Evolutionary conservation across 2,888 invertebrate species (phyloP).

Genomic region (Plemyria rubiginata): DNA sequence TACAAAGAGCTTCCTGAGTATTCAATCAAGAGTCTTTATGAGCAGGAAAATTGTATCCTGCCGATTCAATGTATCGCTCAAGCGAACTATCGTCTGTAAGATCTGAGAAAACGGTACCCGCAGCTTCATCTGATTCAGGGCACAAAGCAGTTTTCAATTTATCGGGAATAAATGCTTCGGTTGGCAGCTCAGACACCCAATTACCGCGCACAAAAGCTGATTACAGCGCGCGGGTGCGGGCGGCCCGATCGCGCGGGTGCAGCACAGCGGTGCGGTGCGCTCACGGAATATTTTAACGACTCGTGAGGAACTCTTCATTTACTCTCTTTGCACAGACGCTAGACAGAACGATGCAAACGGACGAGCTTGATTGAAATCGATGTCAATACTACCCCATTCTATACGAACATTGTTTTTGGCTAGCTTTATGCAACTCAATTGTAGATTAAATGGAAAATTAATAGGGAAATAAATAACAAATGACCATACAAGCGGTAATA

Average conservation of each 20-base stretch:
- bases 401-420: conserved; percentile 10
- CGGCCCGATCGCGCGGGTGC: conserved; percentile 47
- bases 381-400: conserved; percentile 39
- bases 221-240: conserved; percentile 76
- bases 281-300: conserved; percentile 73
- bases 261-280: conserved; percentile 55
- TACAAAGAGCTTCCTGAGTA: background rate
- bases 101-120: conserved; percentile 61
- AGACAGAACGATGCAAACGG: conserved; percentile 55
- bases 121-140: conserved; percentile 73
- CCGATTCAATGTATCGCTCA: conserved; percentile 28
- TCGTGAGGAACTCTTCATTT: conserved; percentile 75
- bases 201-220: conserved; percentile 84
- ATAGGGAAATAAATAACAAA: conserved; percentile 23
- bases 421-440: conserved; percentile 20
- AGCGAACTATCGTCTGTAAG: conserved; percentile 31
- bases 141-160: conserved; percentile 83
- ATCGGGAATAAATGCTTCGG: conserved; percentile 83
- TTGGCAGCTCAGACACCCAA: conserved; percentile 84
- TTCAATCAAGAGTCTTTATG: conserved; percentile 17
- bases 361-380: conserved; percentile 65
- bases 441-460: conserved; percentile 12
- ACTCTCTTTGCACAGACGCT: conserved; percentile 62
- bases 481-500: conserved; percentile 16
- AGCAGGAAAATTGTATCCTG: conserved; percentile 23